Evolutionary conservation across 2,888 invertebrate species (phyloP), one percentile per base, ranked within the genome.

Genomic region (Zygaena filipendulae): DNA sequence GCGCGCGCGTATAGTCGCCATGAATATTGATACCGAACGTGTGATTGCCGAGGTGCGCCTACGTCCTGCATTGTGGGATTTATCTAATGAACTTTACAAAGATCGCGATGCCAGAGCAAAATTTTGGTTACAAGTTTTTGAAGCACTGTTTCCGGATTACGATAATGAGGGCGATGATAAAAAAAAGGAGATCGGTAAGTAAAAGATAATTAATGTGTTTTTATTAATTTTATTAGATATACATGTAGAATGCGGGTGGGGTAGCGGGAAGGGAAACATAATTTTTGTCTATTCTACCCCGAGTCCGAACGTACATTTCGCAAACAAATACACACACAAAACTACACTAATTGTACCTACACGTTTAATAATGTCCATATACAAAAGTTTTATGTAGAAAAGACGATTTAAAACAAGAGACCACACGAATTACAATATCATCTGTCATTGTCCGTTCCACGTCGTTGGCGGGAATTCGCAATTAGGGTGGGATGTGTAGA

Each of bases 81-180:
- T 27, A 27, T 21, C 14, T 13, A 11, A 7, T 22, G 27, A 8
- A 11, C n/a, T 21, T 21, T 21, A 27, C 13, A 27, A 27, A 27
- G 13, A 27, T 13, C 27, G 20, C 21, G 32, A 32, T 27, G 27
- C 27, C 8, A 27, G 14, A 22, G 14, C 10, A 27, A 27, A 16
- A 13, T 21, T 22, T 16, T 27, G 27, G 27, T 10, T 9, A 27
- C 9, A 27, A 27, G 22, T 27, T 22, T 27, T 13, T 27, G 16
- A 22, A 22, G 21, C 13, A 22, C 13, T 27, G 13, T 14, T 21
- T 22, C 27, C 22, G 22, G 14, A 27, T 27, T 27, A 21, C 13
- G 22, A 27, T 16, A 16, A 21, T 14, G 14, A 22, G 22, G 21
- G 21, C 14, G 22, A 14, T 11, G 14, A 14, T 14, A 22, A 27